Conservation (phyloP, 1,140 invertebrate species). For the Branchinecta lynchi region DNA sequence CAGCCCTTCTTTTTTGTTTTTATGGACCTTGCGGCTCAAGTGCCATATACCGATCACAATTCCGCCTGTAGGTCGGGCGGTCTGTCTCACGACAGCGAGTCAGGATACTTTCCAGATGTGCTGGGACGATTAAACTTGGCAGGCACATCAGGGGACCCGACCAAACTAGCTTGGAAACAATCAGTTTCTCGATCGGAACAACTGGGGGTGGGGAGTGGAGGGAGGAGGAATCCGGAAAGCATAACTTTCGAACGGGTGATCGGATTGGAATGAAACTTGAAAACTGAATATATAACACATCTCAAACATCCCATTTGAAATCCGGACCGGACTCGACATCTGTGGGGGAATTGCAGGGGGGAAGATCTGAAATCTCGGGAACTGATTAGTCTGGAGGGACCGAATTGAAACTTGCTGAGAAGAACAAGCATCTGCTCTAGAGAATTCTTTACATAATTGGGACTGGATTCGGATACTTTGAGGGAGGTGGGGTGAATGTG, state of each 20-base stretch:
- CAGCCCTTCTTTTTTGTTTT: too few relatives aligned
- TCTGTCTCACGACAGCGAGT: too few relatives aligned
- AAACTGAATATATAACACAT: background rate
- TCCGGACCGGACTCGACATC: background rate
- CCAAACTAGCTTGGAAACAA: constrained; percentile 5
- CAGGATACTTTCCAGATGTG: too few relatives aligned
- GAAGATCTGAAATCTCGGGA: background rate
- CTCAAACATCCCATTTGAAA: constrained; percentile 1
- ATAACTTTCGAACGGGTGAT: constrained; percentile 6
- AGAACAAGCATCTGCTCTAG: too few relatives aligned
- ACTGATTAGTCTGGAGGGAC: background rate
- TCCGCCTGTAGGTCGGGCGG: too few relatives aligned
- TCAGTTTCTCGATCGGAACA: background rate
- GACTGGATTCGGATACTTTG: background rate
- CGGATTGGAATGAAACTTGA: background rate
- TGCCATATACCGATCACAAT: too few relatives aligned
- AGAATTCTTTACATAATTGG: constrained; percentile 1
- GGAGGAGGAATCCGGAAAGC: background rate
- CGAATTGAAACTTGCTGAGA: too few relatives aligned
- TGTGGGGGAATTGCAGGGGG: background rate
- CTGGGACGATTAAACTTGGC: constrained; percentile 5
- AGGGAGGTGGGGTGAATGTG: background rate
- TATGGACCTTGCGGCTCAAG: too few relatives aligned
- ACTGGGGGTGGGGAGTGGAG: constrained; percentile 2
- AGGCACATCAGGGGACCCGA: constrained; percentile 3